Evolutionary conservation across 2,888 invertebrate species (phyloP), one percentile per base, ranked within the genome.

Genomic region (Cepaea hortensis): DNA sequence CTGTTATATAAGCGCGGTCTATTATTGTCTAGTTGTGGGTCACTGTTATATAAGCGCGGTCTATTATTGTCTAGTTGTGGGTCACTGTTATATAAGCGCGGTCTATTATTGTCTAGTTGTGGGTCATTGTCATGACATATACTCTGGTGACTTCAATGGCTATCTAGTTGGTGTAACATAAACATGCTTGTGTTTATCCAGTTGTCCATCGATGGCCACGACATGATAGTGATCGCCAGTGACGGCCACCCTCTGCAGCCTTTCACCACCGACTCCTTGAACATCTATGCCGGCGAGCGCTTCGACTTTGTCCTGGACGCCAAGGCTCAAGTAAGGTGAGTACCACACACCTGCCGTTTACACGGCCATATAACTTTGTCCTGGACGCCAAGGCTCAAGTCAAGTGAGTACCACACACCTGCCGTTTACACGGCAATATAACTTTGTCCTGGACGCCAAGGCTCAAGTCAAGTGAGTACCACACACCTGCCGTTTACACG

Each of bases 261-360:
- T 9, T 65, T 89, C 9, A 87, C 87, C 3, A 91, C 92, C 9
- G 90, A 92, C 35, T 91, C 92, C 0, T 89, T 93, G 50, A 91
- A 90, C 61, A 89, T 93, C 18, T 98, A 97, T 93, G 97, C 98
- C 0, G 93, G 93, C n/a, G 92, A 93, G 88, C 80, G 91, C 18
- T 91, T 89, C 79, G 92, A 92, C 85, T 90, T 92, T 76, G 87
- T 90, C 7, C 85, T 92, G 20, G 15, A 79, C 3, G 90, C 91
- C 79, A 61, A 90, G 65, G 13, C 80, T 3, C 83, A 72, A 3
- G 11, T 79, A 0, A 76, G 81, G 62, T 81, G 18, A 68, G 18
- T 48, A 13, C 48, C 35, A n/a, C 5, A 15, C 5, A 18, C 20
- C 5, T 4, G 68, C 4, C 68, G 11, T 68, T 11, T 7, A 68